A percentile compares a stretch with the other conserved stretches of the same genome.
These are phyloP conservation scores for Pemphredon lugubris DNA, from an alignment of 2,888 invertebrate genomes.

Conservation along the genomic window DNA sequence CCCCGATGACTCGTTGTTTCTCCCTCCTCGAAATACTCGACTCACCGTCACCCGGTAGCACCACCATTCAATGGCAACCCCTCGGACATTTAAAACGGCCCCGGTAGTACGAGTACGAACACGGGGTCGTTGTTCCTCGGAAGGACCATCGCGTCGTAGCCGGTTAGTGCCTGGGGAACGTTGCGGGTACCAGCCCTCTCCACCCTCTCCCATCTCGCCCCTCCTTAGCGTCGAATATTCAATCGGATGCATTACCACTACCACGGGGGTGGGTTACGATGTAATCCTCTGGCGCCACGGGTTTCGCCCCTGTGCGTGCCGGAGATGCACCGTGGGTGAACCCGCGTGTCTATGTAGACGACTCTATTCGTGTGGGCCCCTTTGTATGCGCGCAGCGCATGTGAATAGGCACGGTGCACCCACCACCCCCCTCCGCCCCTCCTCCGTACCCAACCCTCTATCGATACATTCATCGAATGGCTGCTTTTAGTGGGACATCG, in stretches of 20 bases:
- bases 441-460: no score
- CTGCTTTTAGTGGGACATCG: conserved; percentile 44
- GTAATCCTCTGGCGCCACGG: conserved; percentile 61
- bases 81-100: conserved; percentile 66
- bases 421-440: no score
- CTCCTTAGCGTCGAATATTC: conserved; percentile 74
- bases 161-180: conserved; percentile 64
- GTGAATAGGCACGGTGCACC: conserved; percentile 29
- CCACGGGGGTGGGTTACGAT: conserved; percentile 50
- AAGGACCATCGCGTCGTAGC: conserved; percentile 43
- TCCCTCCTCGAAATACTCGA: conserved; percentile 3
- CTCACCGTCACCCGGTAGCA: conserved; percentile 5
- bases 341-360: not conserved
- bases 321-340: conserved; percentile 54
- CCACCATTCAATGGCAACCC: conserved; percentile 37
- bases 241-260: conserved; percentile 73
- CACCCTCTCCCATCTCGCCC: conserved; percentile 16
- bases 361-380: not conserved
- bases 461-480: conserved; percentile 45
- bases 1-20: conserved; percentile 56
- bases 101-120: conserved; percentile 40
- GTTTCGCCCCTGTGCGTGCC: conserved; percentile 57
- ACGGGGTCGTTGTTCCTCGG: conserved; percentile 50
- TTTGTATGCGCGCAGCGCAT: not conserved
- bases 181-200: conserved; percentile 54